Evolutionary conservation across 64 coral and sea anemone species (phyloP).

Genomic region (Dendrophyllia cribrosa): DNA sequence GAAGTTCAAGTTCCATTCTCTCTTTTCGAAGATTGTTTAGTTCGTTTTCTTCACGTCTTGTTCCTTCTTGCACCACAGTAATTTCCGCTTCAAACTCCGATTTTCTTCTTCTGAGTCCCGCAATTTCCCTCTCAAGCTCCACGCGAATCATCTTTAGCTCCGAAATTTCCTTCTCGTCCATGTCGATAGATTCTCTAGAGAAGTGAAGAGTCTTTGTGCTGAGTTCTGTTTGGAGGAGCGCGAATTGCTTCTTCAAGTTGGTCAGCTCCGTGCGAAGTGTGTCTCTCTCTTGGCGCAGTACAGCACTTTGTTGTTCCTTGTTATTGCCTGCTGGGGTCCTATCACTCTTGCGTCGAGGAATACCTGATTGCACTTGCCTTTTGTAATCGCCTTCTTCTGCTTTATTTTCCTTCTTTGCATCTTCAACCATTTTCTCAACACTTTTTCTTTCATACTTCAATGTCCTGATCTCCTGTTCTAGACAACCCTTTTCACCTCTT

Average conservation of each 20-base stretch:
- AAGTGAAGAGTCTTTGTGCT: constrained; percentile 52
- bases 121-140: constrained; percentile 68
- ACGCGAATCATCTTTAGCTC: constrained; percentile 59
- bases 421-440: constrained; percentile 59
- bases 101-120: constrained; percentile 57
- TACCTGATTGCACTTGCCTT: not conserved
- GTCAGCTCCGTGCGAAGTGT: constrained; percentile 57
- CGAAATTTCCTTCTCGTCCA: constrained; percentile 61
- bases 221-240: constrained; percentile 29
- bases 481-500: constrained; percentile 20
- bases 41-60: constrained; percentile 64
- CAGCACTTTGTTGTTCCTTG: constrained; percentile 45
- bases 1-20: constrained; percentile 74
- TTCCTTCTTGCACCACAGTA: constrained; percentile 44
- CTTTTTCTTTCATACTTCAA: constrained; percentile 61
- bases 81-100: constrained; percentile 77
- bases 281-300: constrained; percentile 70
- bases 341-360: constrained; percentile 31
- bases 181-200: constrained; percentile 40
- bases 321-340: constrained; percentile 2
- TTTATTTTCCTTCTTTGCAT: constrained; percentile 28
- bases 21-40: constrained; percentile 54
- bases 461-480: constrained; percentile 38
- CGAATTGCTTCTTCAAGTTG: constrained; percentile 44
- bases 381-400: constrained; percentile 15